These are phyloP conservation scores for Cygnus buccinator DNA, from an alignment of 2,113 vertebrate genomes.

Conservation along the genomic window DNA sequence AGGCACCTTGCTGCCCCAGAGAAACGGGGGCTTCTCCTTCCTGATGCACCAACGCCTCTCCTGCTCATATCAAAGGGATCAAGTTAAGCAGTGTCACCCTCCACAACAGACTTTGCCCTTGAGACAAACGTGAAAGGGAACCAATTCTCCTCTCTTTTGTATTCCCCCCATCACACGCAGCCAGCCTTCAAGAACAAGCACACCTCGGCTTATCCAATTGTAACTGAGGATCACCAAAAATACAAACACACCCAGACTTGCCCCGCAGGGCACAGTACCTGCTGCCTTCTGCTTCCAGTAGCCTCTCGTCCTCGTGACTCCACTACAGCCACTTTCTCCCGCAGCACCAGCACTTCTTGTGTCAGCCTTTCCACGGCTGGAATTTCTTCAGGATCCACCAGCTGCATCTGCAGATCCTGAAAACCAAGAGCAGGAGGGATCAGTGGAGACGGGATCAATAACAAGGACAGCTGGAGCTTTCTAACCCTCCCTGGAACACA, in stretches of 20 bases:
- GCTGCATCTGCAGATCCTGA: constrained; percentile 88
- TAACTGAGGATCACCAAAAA: neutral
- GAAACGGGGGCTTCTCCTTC: neutral
- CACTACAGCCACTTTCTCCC: constrained; percentile 77
- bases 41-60: no score
- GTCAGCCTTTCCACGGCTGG: constrained; percentile 86
- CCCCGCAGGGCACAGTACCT: constrained; percentile 70
- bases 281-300: constrained; percentile 73
- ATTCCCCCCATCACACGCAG: neutral
- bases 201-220: neutral
- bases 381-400: constrained; percentile 85
- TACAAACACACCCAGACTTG: neutral
- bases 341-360: constrained; percentile 86
- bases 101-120: neutral
- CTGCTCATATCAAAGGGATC: neutral
- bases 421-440: constrained; percentile 13
- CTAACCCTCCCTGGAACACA: neutral
- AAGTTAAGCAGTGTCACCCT: neutral
- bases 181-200: neutral
- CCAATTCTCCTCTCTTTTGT: neutral
- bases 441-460: neutral
- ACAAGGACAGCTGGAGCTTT: neutral
- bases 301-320: constrained; percentile 70
- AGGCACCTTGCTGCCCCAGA: neutral
- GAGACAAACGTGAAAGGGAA: neutral